Evolutionary conservation across 1,140 invertebrate genomes (phyloP).

Genomic region (Drosophila pseudoananassae): DNA sequence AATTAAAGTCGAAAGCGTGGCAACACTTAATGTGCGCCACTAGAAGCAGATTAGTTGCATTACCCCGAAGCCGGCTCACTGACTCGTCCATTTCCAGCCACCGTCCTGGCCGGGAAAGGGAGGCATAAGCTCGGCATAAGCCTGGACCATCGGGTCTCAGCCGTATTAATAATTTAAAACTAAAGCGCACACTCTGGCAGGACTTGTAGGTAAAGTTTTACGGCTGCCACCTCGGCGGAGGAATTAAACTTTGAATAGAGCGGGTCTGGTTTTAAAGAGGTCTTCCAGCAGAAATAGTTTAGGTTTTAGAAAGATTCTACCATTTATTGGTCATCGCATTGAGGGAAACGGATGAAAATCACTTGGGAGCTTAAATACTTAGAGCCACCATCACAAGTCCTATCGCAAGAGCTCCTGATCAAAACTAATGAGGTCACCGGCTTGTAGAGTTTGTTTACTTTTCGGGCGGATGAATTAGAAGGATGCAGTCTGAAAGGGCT

Average conservation of each 20-base stretch:
- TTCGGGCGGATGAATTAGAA: constrained; percentile 5
- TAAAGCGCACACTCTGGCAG: constrained; percentile 12
- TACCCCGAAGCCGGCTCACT: constrained; percentile 45
- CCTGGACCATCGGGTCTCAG: constrained; percentile 17
- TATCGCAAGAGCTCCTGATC: constrained; percentile 12
- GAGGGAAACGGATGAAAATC: too few species aligned
- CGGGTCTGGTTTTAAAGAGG: constrained; percentile 1
- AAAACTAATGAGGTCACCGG: constrained; percentile 16
- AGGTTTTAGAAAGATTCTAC: too few species aligned
- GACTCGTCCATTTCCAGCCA: constrained; percentile 30
- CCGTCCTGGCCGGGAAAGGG: not conserved
- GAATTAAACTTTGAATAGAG: constrained; percentile 52
- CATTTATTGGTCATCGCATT: too few species aligned
- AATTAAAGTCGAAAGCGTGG: constrained; percentile 82
- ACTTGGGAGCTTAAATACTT: too few species aligned
- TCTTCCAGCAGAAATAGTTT: not conserved
- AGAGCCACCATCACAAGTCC: too few species aligned
- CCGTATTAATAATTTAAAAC: constrained; percentile 72
- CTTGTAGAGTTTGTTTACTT: constrained; percentile 26
- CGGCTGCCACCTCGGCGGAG: not conserved
- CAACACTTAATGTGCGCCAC: constrained; percentile 82
- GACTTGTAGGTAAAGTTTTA: constrained; percentile 50
- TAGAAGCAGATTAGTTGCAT: constrained; percentile 82
- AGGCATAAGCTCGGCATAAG: constrained; percentile 10
- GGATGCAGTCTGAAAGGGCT: constrained; percentile 7